A percentile compares a stretch with the other conserved stretches of the same genome.
These are phyloP conservation scores for Mus minutoides DNA, from an alignment of 2,797 vertebrate genomes.

Conservation along the genomic window DNA sequence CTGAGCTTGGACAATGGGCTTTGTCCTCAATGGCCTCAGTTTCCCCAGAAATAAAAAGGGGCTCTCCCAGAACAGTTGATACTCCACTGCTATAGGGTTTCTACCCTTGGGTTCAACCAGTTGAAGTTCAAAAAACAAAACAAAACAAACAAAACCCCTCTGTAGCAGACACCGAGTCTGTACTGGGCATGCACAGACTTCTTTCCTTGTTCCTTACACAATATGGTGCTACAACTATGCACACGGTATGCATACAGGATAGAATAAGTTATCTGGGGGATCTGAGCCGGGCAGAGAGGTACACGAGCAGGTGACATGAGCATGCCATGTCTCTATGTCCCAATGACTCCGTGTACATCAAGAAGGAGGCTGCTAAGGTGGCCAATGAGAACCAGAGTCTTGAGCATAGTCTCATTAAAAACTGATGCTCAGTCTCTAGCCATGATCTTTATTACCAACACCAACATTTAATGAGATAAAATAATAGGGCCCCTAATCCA, in stretches of 20 bases:
- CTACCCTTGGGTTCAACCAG: not conserved
- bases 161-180: not conserved
- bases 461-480: not conserved
- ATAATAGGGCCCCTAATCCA: fast-evolving
- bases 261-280: not conserved
- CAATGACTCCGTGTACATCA: not conserved
- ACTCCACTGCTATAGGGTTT: constrained; percentile 66
- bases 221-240: not conserved
- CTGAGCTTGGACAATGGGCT: not conserved
- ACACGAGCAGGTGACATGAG: no score
- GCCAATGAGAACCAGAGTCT: not conserved
- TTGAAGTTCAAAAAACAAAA: not conserved
- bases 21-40: not conserved
- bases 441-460: not conserved
- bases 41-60: not conserved
- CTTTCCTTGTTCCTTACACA: not conserved
- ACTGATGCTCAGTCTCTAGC: not conserved
- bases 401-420: not conserved
- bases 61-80: not conserved
- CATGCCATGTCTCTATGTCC: not conserved
- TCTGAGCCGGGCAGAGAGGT: not conserved
- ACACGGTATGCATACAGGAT: not conserved
- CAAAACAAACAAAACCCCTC: not conserved
- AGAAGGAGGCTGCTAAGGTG: no score
- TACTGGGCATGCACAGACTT: not conserved